These are phyloP conservation scores for Salticus scenicus DNA, from an alignment of 2,888 invertebrate species.

Conservation along the genomic window DNA sequence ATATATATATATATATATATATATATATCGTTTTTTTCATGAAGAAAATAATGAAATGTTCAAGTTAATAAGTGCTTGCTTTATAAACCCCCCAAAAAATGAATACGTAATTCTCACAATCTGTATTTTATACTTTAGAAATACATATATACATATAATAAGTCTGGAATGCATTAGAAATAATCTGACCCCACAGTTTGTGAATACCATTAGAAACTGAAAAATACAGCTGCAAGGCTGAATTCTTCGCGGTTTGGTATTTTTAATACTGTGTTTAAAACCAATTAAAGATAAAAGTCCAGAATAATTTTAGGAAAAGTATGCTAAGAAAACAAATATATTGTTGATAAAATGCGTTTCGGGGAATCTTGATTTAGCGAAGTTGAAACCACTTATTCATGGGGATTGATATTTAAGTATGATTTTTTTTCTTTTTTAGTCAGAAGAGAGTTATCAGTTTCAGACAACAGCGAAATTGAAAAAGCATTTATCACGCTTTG, in stretches of 20 bases:
- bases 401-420: no score
- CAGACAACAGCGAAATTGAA: no score
- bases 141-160: background rate
- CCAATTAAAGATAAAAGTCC: background rate
- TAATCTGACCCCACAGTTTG: background rate
- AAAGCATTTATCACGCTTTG: no score
- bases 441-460: no score
- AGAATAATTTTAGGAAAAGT: no score
- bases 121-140: background rate
- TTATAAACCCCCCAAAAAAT: background rate
- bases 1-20: no score
- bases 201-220: constrained; percentile 15
- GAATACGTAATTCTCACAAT: background rate
- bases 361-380: no score
- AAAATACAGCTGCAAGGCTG: background rate
- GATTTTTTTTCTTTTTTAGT: no score
- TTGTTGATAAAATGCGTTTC: no score
- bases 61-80: constrained; percentile 15
- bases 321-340: no score
- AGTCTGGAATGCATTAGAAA: background rate
- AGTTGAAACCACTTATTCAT: no score
- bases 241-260: background rate
- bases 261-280: background rate
- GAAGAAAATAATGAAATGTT: background rate
- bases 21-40: background rate